Evolutionary conservation across 2,113 vertebrate genomes (phyloP).

Genomic region (Clarias gariepinus): DNA sequence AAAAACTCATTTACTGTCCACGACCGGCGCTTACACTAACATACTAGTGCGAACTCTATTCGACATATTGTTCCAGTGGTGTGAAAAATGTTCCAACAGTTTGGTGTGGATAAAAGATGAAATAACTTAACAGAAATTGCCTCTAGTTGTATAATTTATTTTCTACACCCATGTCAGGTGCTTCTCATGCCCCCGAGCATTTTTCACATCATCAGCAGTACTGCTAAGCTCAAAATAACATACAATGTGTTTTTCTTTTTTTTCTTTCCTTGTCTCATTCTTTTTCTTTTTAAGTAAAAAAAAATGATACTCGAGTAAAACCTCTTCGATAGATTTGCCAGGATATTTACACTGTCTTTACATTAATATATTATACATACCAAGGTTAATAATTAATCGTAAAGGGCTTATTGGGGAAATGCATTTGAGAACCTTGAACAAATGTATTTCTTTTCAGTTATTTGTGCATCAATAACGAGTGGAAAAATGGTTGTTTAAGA

Average conservation of each 20-base stretch:
- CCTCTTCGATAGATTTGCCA: constrained; percentile 1
- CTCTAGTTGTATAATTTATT: constrained; percentile 9
- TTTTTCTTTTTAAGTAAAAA: neutral
- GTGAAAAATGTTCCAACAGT: neutral
- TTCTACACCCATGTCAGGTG: constrained; percentile 10
- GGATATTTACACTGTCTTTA: constrained; percentile 36
- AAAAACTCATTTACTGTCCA: too few species aligned
- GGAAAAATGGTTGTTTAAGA: too few species aligned
- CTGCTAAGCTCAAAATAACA: constrained; percentile 40
- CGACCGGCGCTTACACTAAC: too few species aligned
- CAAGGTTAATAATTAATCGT: constrained; percentile 27
- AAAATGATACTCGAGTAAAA: constrained; percentile 30
- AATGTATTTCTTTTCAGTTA: neutral
- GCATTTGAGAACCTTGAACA: neutral
- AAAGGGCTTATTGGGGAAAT: constrained; percentile 10
- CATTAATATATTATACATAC: constrained; percentile 44
- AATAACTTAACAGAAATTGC: constrained; percentile 4
- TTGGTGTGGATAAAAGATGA: neutral
- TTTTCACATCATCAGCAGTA: neutral
- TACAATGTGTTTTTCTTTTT: constrained; percentile 10
- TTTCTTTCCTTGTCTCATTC: constrained; percentile 30
- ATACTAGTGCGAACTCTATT: neutral
- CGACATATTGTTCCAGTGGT: neutral
- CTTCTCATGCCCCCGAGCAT: neutral
- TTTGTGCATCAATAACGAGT: too few species aligned